A percentile compares a stretch with the other conserved stretches of the same genome.
Evolutionary conservation across 2,113 vertebrate genomes (phyloP).

Genomic region (Athene noctua): DNA sequence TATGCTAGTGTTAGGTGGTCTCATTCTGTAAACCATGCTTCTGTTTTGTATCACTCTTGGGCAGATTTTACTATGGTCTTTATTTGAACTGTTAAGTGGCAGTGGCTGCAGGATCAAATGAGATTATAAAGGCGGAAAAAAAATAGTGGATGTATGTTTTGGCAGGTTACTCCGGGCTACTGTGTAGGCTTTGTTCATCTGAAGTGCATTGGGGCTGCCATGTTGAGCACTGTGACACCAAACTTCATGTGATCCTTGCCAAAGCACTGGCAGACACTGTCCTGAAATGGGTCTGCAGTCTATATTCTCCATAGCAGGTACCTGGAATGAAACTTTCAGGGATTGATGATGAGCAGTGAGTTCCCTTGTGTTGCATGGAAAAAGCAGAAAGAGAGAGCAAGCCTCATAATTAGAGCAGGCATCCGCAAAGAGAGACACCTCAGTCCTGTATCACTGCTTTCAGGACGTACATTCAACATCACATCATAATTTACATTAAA

Average conservation of each 20-base stretch:
- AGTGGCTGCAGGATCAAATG: not conserved
- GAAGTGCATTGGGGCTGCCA: not conserved
- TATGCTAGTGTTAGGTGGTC: not conserved
- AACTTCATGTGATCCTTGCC: not conserved
- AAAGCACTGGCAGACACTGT: not conserved
- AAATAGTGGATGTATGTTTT: not conserved
- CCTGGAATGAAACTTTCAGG: not conserved
- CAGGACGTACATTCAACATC: not conserved
- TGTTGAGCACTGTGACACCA: not conserved
- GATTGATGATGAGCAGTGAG: rapidly evolving
- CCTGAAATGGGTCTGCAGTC: not conserved
- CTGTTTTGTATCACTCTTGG: not conserved
- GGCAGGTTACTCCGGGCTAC: not conserved
- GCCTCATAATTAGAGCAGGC: not conserved
- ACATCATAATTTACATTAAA: not conserved
- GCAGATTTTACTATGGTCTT: not conserved
- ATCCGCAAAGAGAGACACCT: not conserved
- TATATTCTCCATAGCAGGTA: not conserved
- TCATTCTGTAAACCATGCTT: not conserved
- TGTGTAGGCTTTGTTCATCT: not conserved
- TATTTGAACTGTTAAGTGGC: not conserved
- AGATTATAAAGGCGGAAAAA: not conserved
- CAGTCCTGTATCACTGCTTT: not conserved
- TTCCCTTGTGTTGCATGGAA: not conserved
- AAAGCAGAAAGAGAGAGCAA: not conserved